Percentiles rank a stretch among this genome's conserved stretches.
Conservation (phyloP, 2,888 invertebrate genomes). For the Pammene fasciana region DNA sequence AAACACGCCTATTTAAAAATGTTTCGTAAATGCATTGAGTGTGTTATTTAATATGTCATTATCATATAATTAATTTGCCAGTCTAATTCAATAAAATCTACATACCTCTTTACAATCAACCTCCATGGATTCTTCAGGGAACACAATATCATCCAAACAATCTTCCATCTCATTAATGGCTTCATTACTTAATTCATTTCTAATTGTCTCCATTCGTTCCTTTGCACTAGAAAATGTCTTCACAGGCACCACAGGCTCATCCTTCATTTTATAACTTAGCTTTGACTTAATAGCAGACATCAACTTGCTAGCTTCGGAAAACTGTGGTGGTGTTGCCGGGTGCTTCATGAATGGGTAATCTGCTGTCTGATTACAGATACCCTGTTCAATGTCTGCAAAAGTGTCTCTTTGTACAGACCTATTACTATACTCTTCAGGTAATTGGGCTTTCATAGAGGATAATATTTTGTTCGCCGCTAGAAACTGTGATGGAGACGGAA, state of each 20-base stretch:
- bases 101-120: constrained; percentile 68
- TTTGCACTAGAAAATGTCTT: constrained; percentile 58
- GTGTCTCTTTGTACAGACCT: constrained; percentile 69
- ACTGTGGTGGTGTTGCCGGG: constrained; percentile 76
- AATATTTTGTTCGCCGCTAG: constrained; percentile 77
- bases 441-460: constrained; percentile 76
- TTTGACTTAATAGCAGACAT: constrained; percentile 77
- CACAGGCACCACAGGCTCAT: constrained; percentile 33
- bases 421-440: constrained; percentile 69
- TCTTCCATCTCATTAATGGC: constrained; percentile 43
- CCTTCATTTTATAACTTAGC: constrained; percentile 64
- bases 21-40: too few species aligned
- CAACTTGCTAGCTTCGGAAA: constrained; percentile 75
- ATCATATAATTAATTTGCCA: background rate
- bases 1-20: too few species aligned
- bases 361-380: constrained; percentile 71
- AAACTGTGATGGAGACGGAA: constrained; percentile 74
- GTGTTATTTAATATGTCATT: background rate
- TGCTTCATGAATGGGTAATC: constrained; percentile 75
- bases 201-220: constrained; percentile 62
- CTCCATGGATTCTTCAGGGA: constrained; percentile 66
- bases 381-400: constrained; percentile 76
- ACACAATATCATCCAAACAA: constrained; percentile 40
- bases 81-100: background rate
- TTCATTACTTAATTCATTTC: constrained; percentile 60